phyloP scores from a whole-genome alignment of 2,888 invertebrate species.

The Cataglyphis albicans region DNA sequence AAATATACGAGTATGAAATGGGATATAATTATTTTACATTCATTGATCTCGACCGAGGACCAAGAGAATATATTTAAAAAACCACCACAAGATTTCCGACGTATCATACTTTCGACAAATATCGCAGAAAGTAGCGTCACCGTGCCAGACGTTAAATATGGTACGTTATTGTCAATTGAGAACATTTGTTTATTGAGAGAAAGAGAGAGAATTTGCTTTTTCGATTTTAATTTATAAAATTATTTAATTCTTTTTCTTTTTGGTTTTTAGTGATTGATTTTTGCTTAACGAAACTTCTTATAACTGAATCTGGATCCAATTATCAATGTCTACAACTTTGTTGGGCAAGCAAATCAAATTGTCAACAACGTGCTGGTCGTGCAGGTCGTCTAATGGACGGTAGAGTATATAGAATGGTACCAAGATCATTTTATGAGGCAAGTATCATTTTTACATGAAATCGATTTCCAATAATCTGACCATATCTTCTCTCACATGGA shows the following conservation, averaged over 20 bases:
- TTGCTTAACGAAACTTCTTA: constrained; percentile 94
- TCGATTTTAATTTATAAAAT: neutral
- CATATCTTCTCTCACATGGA: neutral
- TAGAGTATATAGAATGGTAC: constrained; percentile 93
- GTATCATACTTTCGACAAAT: constrained; percentile 96
- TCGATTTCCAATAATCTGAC: neutral
- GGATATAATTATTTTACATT: constrained; percentile 90
- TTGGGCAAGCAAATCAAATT: constrained; percentile 97
- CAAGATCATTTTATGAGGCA: constrained; percentile 89
- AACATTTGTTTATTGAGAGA: neutral
- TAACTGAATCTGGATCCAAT: constrained; percentile 92
- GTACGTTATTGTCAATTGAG: constrained; percentile 83
- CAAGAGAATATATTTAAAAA: constrained; percentile 89
- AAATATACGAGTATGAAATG: constrained; percentile 83
- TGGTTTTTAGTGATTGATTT: constrained; percentile 94
- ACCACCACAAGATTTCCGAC: constrained; percentile 90
- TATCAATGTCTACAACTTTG: constrained; percentile 92
- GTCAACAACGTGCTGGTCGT: constrained; percentile 95
- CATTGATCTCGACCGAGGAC: constrained; percentile 92
- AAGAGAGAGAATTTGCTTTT: neutral
- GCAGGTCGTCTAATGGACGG: constrained; percentile 95
- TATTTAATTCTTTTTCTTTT: neutral
- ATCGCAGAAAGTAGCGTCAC: constrained; percentile 97
- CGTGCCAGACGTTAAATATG: constrained; percentile 94
- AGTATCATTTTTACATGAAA: constrained; percentile 57